Evolutionary conservation across 2,113 vertebrate genomes (phyloP).

Genomic region (Siniperca knerii): DNA sequence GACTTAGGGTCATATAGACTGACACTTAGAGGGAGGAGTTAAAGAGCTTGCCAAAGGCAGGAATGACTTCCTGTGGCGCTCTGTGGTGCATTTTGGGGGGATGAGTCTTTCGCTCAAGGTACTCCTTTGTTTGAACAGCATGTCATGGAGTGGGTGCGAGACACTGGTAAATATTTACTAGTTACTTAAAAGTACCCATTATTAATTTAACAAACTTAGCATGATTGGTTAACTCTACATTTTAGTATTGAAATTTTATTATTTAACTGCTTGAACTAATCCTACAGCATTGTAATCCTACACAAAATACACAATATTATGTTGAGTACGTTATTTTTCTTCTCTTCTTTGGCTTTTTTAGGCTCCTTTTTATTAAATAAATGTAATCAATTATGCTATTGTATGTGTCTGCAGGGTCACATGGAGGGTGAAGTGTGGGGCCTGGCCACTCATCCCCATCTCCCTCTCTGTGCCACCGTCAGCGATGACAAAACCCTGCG

Average conservation of each 20-base stretch:
- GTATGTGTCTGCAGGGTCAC: slow-evolving; percentile 89
- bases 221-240: not conserved
- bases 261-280: too few relatives aligned
- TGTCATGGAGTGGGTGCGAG: too few relatives aligned
- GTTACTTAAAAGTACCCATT: not conserved
- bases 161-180: not conserved
- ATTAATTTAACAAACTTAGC: not conserved
- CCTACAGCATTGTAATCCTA: not conserved
- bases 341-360: not conserved
- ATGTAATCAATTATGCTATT: not conserved
- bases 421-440: slow-evolving; percentile 99
- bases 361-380: not conserved
- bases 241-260: too few relatives aligned
- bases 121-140: too few relatives aligned
- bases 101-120: too few relatives aligned
- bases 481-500: slow-evolving; percentile 98
- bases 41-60: too few relatives aligned
- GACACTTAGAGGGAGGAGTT: too few relatives aligned
- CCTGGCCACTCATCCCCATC: slow-evolving; percentile 96
- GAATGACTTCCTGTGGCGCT: too few relatives aligned
- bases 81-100: too few relatives aligned
- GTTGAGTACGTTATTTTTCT: not conserved
- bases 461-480: slow-evolving; percentile 98
- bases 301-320: not conserved
- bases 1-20: too few relatives aligned